Base-by-base conservation (phyloP, 1,140 invertebrate species). In the Dufourea novaeangliae region DNA sequence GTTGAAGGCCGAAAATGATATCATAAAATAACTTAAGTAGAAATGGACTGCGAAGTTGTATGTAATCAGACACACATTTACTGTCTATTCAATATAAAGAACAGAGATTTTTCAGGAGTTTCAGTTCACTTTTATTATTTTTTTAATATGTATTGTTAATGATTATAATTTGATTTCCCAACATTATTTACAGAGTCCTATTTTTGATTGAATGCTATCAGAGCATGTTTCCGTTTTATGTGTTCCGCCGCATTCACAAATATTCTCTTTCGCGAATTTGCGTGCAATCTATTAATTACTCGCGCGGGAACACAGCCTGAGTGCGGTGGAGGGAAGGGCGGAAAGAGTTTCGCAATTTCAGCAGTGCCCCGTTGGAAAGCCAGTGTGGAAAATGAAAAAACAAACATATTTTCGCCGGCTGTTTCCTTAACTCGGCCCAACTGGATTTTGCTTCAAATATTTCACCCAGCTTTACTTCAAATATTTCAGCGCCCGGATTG, bases 311-410 rank as follows among this genome's bases (percentile, higher is more conserved):
- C n/a, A 8, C 25, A 14, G 22, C 1, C 10, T 14, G 52, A 1
- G 41, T 5, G 52, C 12, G 52, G 52, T 29, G 41, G 41, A 22
- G 52, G 12, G 25, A 0, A 50, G 52, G 12, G 14, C 8, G 25
- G 22, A 56, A 54, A 56, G 25, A 56, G 25, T 56, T 56, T 27
- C 52, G 22, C 25, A 56, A 56, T 56, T 56, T 56, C 52, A 56
- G 52, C 52, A 14, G 25, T 14, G 25, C 52, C 14, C 25, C 3
- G n/a, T n/a, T n/a, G n/a, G 25, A 25, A 56, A 56, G 14, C 25
- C 25, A 27, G 25, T 22, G 25, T 56, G 25, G 5, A 17, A 56
- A 27, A 27, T 50, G 8, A 29, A 56, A 50, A 56, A 56, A 56
- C 8, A 56, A 29, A 56, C 27, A 56, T 27, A 29, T 56, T 56